Base-by-base conservation (phyloP, 2,888 invertebrate genomes). In the Cartodere bifasciata region DNA sequence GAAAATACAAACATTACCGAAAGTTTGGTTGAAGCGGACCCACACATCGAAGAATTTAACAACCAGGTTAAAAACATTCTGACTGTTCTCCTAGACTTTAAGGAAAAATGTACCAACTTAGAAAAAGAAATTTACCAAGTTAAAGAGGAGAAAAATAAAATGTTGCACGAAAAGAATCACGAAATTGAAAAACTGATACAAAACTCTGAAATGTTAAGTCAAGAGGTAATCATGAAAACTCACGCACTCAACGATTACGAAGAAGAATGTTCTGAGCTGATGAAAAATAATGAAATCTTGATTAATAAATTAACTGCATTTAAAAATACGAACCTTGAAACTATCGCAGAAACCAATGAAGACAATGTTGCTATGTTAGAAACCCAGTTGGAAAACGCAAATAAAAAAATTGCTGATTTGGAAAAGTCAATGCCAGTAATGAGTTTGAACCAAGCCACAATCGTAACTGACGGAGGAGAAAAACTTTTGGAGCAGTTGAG, bases 261-360 rank as follows among this genome's bases (percentile, higher is more conserved):
- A 39, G 55, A 65, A 14, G 77, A 78, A 56, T 69, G 70, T 40
- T 63, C 66, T 34, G 75, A 76, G 49, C 65, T 77, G 50, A 73
- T 75, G 56, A 74, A 75, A 50, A 79, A 76, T 51, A 79, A 79
- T 47, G 77, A 76, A 46, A 64, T 75, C 35, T 57, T 79, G n/a
- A 65, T 78, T 42, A 67, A 68, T 28, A 76, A 78, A 56, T 62
- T 79, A 37, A 65, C 75, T 23, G 65, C 69, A 27, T 64, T 69
- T 29, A 76, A 76, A 48, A 61, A 63, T n/a, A 65, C 67, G n/a
- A 74, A 74, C 42, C 55, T 79, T 41, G 72, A 78, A 53, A 76
- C 79, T 1, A 79, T 80, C 29, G 71, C 72, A 28, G 79, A 80
- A 60, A 69, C 73, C 2, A 77, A 78, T 45, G 79, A 79, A 59